Conservation (phyloP, 2,797 vertebrate species). For the Echiichthys vipera region DNA sequence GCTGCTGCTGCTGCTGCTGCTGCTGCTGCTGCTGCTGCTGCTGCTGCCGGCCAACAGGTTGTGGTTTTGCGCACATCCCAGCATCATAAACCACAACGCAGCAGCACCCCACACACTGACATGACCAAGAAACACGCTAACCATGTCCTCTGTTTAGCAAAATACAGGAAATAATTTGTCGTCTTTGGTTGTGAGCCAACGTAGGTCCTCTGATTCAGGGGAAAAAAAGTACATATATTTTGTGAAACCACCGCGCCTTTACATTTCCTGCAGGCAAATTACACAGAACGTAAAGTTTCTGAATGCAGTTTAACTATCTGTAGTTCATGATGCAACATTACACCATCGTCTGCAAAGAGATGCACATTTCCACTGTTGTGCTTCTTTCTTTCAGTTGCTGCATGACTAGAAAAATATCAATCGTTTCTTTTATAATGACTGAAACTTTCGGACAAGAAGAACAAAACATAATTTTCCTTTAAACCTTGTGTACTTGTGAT, state of each 20-base stretch:
- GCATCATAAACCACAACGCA: constrained; percentile 47
- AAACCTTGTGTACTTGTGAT: not conserved
- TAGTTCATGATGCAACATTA: constrained; percentile 5
- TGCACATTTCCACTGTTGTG: constrained; percentile 24
- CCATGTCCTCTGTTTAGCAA: constrained; percentile 14
- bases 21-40: constrained; percentile 51
- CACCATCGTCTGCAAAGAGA: not conserved
- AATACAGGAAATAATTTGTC: constrained; percentile 56
- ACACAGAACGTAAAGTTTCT: not conserved
- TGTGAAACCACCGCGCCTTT: not conserved
- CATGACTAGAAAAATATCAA: constrained; percentile 23
- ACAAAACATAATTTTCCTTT: not conserved
- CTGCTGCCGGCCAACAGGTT: constrained; percentile 46
- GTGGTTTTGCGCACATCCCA: constrained; percentile 33
- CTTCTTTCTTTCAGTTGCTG: constrained; percentile 49
- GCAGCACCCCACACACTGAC: constrained; percentile 5
- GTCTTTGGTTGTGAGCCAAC: constrained; percentile 63
- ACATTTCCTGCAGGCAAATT: not conserved
- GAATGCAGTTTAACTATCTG: not conserved
- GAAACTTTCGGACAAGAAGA: constrained; percentile 45
- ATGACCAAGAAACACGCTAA: constrained; percentile 5
- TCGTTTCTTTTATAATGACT: constrained; percentile 19
- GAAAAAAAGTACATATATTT: not conserved
- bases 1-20: constrained; percentile 52
- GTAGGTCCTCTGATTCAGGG: not conserved